Evolutionary conservation across 2,797 vertebrate species (phyloP).

Genomic region (Chaetophractus vellerosus): DNA sequence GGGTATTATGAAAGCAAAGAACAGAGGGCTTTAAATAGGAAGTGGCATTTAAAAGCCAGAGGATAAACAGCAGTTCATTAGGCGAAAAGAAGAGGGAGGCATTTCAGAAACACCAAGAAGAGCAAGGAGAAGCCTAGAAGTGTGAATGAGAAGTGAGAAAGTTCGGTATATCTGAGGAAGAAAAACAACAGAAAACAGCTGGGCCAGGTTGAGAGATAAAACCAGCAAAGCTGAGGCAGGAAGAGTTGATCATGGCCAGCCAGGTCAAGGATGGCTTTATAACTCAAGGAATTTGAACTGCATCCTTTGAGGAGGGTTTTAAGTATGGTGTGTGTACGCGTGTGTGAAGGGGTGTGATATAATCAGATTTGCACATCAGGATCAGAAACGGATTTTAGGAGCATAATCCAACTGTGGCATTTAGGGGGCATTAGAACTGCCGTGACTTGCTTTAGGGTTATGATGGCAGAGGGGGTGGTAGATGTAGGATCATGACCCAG

Average conservation of each 20-base stretch:
- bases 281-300: not conserved
- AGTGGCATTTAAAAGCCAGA: conserved; percentile 61
- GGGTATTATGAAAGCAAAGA: conserved; percentile 39
- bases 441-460: not conserved
- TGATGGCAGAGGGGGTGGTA: not conserved
- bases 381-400: not conserved
- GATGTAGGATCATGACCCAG: not conserved
- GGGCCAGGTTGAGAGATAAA: not conserved
- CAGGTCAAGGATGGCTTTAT: not conserved
- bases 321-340: not conserved
- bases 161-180: not conserved
- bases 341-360: not conserved
- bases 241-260: not conserved
- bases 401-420: not conserved
- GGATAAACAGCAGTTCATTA: conserved; percentile 59
- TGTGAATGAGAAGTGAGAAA: not conserved
- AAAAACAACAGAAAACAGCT: not conserved
- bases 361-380: not conserved
- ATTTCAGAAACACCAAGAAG: conserved; percentile 40
- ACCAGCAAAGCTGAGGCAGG: not conserved
- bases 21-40: conserved; percentile 56
- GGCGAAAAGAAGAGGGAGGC: conserved; percentile 29
- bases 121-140: not conserved
- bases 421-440: not conserved
- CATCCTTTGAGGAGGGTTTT: not conserved